A percentile compares a stretch with the other conserved stretches of the same genome.
Evolutionary conservation across 2,888 invertebrate species (phyloP).

Genomic region (Colostygia pectinataria): DNA sequence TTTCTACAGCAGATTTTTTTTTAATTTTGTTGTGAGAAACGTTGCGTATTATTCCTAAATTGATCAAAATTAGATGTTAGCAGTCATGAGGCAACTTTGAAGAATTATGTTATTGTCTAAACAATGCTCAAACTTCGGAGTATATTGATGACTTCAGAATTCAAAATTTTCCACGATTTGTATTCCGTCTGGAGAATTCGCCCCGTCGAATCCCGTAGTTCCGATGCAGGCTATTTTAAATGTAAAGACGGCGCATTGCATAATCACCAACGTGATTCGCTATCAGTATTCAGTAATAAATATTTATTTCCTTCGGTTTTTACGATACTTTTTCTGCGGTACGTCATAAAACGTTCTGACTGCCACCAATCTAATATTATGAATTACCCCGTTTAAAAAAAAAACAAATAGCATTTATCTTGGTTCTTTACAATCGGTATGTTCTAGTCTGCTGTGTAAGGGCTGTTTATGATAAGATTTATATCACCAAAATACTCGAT

Average conservation of each 20-base stretch:
- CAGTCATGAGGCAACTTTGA: background rate
- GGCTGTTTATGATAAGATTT: no score
- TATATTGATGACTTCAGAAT: slow-evolving; percentile 60
- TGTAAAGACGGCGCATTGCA: slow-evolving; percentile 77
- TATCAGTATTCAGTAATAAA: slow-evolving; percentile 76
- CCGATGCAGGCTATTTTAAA: slow-evolving; percentile 78
- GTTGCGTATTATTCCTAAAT: no score
- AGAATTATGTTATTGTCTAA: slow-evolving; percentile 16
- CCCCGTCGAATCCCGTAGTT: slow-evolving; percentile 66
- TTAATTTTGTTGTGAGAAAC: no score
- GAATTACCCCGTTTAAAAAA: slow-evolving; percentile 10
- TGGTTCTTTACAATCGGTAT: no score
- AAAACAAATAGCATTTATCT: slow-evolving; percentile 4
- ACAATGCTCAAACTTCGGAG: slow-evolving; percentile 47
- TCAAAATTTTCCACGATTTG: slow-evolving; percentile 77
- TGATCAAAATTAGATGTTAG: no score
- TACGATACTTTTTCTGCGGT: slow-evolving; percentile 58
- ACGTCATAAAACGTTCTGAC: slow-evolving; percentile 56
- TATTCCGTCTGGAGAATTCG: slow-evolving; percentile 77
- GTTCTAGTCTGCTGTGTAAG: no score
- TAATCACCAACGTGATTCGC: slow-evolving; percentile 78
- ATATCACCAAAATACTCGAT: no score
- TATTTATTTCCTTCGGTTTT: slow-evolving; percentile 71
- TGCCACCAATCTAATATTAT: slow-evolving; percentile 42
- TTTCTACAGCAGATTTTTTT: no score